phyloP scores from a whole-genome alignment of 53 echinoderm and acorn worm species.

The Pentamera pediparva region DNA sequence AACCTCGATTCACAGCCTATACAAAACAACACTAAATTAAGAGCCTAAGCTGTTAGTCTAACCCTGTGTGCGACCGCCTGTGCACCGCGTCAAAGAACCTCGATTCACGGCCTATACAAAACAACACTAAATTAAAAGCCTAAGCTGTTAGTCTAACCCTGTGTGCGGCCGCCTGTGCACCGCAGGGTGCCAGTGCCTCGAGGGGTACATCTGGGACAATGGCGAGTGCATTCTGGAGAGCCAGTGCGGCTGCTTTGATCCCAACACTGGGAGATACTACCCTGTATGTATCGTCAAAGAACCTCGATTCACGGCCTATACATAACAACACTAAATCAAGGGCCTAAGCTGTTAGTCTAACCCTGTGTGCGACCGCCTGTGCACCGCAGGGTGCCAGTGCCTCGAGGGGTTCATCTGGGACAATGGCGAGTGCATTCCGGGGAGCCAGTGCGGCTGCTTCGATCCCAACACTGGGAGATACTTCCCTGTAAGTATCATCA shows the following conservation, averaged over 20 bases:
- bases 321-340: background rate
- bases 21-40: background rate
- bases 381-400: background rate
- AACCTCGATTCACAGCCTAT: background rate
- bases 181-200: conserved; percentile 4
- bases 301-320: background rate
- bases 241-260: background rate
- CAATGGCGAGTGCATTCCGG: background rate
- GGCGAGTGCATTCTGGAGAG: background rate
- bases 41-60: background rate
- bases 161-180: conserved; percentile 6
- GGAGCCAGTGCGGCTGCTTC: conserved; percentile 21
- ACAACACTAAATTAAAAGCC: background rate
- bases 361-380: background rate
- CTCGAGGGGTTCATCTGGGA: background rate
- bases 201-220: conserved; percentile 17
- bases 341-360: background rate
- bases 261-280: background rate
- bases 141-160: background rate
- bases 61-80: background rate
- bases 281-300: background rate
- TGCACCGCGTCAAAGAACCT: background rate
- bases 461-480: background rate
- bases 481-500: conserved; percentile 3
- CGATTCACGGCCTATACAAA: background rate